Evolutionary conservation across 2,797 vertebrate genomes (phyloP), one percentile per base, ranked within the genome.

Genomic region (Huso huso): DNA sequence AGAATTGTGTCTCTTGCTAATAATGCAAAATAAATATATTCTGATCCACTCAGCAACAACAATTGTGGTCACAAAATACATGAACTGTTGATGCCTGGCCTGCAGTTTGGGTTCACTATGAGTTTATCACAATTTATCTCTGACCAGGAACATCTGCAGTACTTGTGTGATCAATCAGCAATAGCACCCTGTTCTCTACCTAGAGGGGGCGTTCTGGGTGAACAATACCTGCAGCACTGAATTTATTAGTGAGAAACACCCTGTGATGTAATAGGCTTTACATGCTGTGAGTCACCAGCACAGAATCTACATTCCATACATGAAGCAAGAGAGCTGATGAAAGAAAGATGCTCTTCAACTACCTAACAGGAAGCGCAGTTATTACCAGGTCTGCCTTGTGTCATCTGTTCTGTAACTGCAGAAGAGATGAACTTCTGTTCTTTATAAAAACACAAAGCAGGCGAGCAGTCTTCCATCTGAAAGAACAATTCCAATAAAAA

Each of bases 401-500:
- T 58, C 55, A 11, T 58, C 55, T n/a, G n/a, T n/a, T n/a, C n/a
- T n/a, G n/a, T 58, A 58, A 58, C 6, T 58, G 6, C 55, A n/a
- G 55, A 10, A n/a, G 55, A 7, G 6, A 58, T 58, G 12, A 58
- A 13, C 10, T 58, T 13, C 48, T 62, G 67, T 63, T 62, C 63
- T 63, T 62, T 37, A 51, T 61, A 66, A 68, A 71, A 68, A 71
- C 66, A 68, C 63, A 68, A 23, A 60, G 48, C 66, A 66, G 68
- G 48, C 49, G 61, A 65, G 65, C 61, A 64, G 70, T 49, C 5
- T 37, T 37, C 37, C 37, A 37, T 37, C 64, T 65, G 63, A 62
- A 61, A 51, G 64, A 67, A 48, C 55, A 70, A 49, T 64, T 13
- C 15, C 48, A 10, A 65, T 37, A 55, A 48, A 51, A 18, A 63